A percentile compares a stretch with the other conserved stretches of the same genome.
phyloP scores from a whole-genome alignment of 2,888 invertebrate species.

The Caprella mutica region DNA sequence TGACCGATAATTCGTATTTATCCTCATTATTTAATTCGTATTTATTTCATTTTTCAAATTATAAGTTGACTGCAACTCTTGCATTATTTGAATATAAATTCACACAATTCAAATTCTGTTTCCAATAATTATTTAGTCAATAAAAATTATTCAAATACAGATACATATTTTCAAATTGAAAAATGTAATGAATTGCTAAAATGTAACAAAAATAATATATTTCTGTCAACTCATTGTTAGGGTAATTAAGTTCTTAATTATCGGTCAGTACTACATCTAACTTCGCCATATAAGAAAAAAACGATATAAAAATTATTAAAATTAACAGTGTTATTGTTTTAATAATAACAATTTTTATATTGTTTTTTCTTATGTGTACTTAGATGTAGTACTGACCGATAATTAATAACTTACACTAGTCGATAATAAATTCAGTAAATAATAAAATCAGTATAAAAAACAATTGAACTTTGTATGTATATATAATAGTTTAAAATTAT shows the following conservation, averaged over 20 bases:
- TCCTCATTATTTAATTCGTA: not conserved
- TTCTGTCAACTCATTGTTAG: not conserved
- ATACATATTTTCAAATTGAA: slow-evolving; percentile 12
- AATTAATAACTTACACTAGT: no score
- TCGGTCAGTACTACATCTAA: no score
- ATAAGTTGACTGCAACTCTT: slow-evolving; percentile 5
- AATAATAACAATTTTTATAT: no score
- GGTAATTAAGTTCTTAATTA: no score
- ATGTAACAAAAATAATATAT: slow-evolving; percentile 2
- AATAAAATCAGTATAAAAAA: not conserved
- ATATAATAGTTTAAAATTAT: not conserved
- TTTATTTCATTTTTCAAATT: not conserved
- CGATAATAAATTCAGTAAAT: no score
- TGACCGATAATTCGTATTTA: no score
- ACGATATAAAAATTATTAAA: no score
- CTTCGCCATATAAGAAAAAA: no score
- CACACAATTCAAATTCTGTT: slow-evolving; percentile 2
- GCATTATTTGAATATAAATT: slow-evolving; percentile 13
- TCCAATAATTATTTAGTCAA: slow-evolving; percentile 12
- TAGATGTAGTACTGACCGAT: no score
- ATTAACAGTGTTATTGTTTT: no score
- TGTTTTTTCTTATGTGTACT: no score
- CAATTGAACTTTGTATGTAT: not conserved
- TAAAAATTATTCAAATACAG: slow-evolving; percentile 6
- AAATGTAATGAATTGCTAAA: not conserved